phyloP scores from a whole-genome alignment of 1,140 invertebrate species.

The Aleiodes sp. region DNA sequence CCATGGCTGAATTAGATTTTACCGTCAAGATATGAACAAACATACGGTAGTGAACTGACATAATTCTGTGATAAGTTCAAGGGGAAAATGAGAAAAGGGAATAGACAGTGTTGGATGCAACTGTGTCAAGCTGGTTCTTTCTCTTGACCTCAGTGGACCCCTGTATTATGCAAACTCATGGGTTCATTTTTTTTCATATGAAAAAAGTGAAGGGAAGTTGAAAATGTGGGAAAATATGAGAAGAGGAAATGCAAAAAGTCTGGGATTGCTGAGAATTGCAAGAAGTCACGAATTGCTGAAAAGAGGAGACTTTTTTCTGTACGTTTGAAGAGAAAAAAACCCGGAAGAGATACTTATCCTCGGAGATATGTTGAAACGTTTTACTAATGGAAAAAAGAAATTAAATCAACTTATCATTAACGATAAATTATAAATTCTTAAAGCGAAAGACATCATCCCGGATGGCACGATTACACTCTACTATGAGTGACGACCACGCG shows the following conservation, averaged over 20 bases:
- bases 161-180: background rate
- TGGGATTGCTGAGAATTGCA: too few species aligned
- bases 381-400: too few species aligned
- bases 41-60: background rate
- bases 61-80: background rate
- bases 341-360: too few species aligned
- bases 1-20: background rate
- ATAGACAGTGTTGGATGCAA: too few species aligned
- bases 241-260: background rate
- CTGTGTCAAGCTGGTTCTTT: constrained; percentile 1
- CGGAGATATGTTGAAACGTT: too few species aligned
- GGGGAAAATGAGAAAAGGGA: background rate
- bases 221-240: background rate
- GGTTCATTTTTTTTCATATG: constrained; percentile 1
- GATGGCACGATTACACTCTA: constrained; percentile 52
- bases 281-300: too few species aligned
- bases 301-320: too few species aligned
- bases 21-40: background rate
- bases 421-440: background rate
- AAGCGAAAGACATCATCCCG: constrained; percentile 43
- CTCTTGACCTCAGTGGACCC: background rate
- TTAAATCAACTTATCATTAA: background rate
- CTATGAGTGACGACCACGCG: constrained; percentile 48
- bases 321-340: too few species aligned
- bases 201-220: background rate